These are phyloP conservation scores for Thalassoma bifasciatum DNA, from an alignment of 2,113 vertebrate genomes.

Conservation along the genomic window DNA sequence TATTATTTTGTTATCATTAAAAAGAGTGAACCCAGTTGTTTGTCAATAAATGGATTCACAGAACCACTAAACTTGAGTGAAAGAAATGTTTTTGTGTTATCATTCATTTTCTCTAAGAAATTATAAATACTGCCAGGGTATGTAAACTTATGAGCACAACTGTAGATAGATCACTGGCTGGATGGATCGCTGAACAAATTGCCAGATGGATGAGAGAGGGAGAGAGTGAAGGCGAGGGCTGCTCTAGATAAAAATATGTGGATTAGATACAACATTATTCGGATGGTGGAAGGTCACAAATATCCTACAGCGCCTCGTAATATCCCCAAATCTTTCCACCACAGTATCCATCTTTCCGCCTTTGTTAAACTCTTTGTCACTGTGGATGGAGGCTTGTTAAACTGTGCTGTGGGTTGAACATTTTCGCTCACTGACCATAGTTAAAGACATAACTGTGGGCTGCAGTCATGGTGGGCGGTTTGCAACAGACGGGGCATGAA, in stretches of 20 bases:
- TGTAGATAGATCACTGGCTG: too few relatives aligned
- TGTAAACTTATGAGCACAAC: too few relatives aligned
- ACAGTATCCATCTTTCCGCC: constrained; percentile 24
- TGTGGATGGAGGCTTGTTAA: neutral
- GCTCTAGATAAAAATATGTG: constrained; percentile 45
- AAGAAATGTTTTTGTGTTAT: too few relatives aligned
- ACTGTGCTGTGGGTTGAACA: constrained; percentile 9
- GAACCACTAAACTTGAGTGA: too few relatives aligned
- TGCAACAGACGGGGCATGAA: constrained; percentile 59
- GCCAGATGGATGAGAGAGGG: neutral
- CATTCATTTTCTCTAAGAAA: too few relatives aligned
- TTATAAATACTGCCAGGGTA: too few relatives aligned
- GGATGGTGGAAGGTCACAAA: constrained; percentile 43
- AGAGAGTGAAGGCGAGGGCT: too few relatives aligned
- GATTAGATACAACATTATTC: constrained; percentile 57
- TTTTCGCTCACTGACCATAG: constrained; percentile 11
- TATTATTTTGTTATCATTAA: too few relatives aligned
- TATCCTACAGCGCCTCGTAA: constrained; percentile 31
- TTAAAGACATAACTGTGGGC: constrained; percentile 37
- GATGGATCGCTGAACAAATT: neutral
- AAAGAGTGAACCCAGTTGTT: too few relatives aligned
- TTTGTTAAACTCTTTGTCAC: neutral
- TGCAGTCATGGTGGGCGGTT: constrained; percentile 49
- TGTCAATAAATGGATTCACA: too few relatives aligned
- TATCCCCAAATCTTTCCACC: constrained; percentile 41